Conservation (phyloP, 1,140 invertebrate species). For the Sweltsa coloradensis region DNA sequence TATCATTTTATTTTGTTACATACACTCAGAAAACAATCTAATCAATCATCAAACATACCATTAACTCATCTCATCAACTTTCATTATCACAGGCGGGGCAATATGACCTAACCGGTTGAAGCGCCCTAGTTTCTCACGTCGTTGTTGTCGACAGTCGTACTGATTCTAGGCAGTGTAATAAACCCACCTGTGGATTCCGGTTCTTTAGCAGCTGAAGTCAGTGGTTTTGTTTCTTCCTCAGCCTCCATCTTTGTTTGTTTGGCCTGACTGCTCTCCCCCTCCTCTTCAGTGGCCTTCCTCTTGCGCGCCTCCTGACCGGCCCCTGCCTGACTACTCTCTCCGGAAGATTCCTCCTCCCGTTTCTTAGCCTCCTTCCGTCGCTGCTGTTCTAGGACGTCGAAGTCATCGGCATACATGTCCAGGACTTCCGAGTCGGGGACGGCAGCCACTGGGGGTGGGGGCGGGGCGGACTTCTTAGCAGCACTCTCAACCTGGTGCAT, state of each 20-base stretch:
- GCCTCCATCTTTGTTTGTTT: background rate
- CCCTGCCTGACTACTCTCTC: background rate
- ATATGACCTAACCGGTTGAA: too few species aligned
- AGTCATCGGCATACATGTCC: constrained; percentile 93
- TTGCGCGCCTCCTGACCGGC: constrained; percentile 9
- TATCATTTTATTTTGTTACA: too few species aligned
- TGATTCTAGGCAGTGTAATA: too few species aligned
- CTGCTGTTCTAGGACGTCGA: constrained; percentile 62
- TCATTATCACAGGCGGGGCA: too few species aligned
- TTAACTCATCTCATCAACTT: too few species aligned
- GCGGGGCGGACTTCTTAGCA: background rate
- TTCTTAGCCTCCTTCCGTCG: background rate
- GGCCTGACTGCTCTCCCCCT: constrained; percentile 23
- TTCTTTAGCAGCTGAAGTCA: too few species aligned
- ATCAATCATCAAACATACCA: too few species aligned
- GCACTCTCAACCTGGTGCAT: background rate
- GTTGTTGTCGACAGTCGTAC: too few species aligned
- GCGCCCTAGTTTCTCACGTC: too few species aligned
- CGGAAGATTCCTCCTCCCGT: background rate
- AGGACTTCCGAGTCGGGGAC: constrained; percentile 51
- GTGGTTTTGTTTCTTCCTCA: background rate
- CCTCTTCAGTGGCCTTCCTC: constrained; percentile 19
- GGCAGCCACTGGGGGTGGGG: constrained; percentile 26
- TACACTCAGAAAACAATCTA: too few species aligned
- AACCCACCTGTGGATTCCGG: too few species aligned